These are phyloP conservation scores for Barypeithes pellucidus DNA, from an alignment of 2,888 invertebrate genomes.

Conservation along the genomic window DNA sequence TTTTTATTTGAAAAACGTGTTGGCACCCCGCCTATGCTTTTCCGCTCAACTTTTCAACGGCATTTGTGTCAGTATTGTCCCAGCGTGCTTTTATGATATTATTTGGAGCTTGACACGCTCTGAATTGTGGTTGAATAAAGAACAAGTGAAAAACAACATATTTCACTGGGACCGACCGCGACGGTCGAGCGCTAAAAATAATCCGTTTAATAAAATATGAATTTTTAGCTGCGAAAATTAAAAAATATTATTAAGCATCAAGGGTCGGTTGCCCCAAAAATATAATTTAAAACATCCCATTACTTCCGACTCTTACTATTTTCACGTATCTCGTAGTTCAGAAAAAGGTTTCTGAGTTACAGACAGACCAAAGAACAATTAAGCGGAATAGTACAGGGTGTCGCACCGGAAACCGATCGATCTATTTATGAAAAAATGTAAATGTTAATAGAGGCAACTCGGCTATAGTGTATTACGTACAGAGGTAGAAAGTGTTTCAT, in stretches of 20 bases:
- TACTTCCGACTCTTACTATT: no score
- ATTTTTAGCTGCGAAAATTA: constrained; percentile 10
- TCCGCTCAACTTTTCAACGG: constrained; percentile 38
- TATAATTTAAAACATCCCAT: no score
- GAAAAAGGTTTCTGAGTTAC: no score
- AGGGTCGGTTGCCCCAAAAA: no score
- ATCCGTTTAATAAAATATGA: constrained; percentile 46
- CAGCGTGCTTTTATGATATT: constrained; percentile 52
- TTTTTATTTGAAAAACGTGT: constrained; percentile 32
- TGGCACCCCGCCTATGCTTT: constrained; percentile 40
- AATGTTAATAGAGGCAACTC: no score
- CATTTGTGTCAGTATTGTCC: constrained; percentile 47
- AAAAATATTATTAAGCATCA: neutral
- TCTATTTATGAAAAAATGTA: no score
- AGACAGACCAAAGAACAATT: no score
- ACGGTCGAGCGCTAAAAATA: constrained; percentile 44
- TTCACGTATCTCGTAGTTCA: no score
- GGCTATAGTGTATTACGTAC: no score
- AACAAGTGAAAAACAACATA: constrained; percentile 54
- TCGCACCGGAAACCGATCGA: no score
- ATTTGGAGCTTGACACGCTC: constrained; percentile 49
- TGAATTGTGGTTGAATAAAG: constrained; percentile 52
- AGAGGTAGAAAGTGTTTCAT: no score
- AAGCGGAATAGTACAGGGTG: no score
- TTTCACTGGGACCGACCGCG: constrained; percentile 46